Conservation (phyloP, 1,140 invertebrate species). For the Pissodes strobi region DNA sequence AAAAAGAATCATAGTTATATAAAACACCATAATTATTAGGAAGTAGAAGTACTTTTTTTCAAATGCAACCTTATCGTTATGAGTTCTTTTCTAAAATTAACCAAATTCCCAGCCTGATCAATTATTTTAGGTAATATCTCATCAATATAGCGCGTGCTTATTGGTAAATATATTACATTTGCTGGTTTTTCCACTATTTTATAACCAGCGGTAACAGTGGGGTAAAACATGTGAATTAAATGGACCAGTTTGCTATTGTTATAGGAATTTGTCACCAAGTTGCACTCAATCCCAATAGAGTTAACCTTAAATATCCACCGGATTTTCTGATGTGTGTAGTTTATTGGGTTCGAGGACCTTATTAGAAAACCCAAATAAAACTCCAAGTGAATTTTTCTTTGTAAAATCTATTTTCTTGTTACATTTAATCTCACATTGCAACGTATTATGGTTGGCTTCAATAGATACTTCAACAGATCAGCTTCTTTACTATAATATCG, state of each 20-base stretch:
- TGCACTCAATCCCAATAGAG: no score
- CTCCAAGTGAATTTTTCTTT: neutral
- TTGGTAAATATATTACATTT: constrained; percentile 14
- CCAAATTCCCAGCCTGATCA: neutral
- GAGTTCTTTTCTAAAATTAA: constrained; percentile 35
- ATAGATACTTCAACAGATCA: neutral
- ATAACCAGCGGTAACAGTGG: neutral
- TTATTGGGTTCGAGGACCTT: neutral
- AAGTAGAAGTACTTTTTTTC: neutral
- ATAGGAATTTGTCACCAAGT: no score
- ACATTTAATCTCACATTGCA: neutral
- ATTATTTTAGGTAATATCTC: constrained; percentile 33
- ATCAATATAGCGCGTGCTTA: constrained; percentile 18
- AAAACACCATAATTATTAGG: neutral
- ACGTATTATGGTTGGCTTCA: neutral
- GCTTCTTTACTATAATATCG: no score
- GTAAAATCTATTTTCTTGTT: neutral
- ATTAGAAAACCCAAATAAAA: neutral
- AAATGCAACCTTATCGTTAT: constrained; percentile 36
- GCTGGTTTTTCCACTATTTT: constrained; percentile 1
- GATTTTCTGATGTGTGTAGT: neutral
- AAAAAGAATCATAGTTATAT: constrained; percentile 17
- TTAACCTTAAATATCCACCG: neutral
- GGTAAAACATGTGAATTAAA: no score
- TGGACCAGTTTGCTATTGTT: no score